Evolutionary conservation across 2,797 vertebrate genomes (phyloP), one percentile per base, ranked within the genome.

Genomic region (Tolypeutes matacus): DNA sequence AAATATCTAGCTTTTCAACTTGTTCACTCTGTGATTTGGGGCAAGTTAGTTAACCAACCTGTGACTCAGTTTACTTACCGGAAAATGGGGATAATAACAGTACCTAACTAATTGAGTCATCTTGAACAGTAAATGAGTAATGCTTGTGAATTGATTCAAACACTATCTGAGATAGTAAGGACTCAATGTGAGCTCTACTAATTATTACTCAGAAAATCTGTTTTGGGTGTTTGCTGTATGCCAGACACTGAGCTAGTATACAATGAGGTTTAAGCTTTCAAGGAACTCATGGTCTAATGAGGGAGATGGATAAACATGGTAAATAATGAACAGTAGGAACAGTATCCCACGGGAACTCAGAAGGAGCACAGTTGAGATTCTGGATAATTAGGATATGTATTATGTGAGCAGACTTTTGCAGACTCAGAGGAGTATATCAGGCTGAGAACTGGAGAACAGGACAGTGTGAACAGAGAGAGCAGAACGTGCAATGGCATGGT

Each of bases 331-430:
- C 53, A 60, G 20, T 49, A 53, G 17, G 6, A 83, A 56, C 56
- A 60, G 39, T 80, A 81, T 60, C 67, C 9, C 23, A 18, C 10
- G 39, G 29, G 49, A 85, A 14, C 23, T 9, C 17, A 84, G 49
- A 90, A 31, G 27, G 53, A 51, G 25, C 91, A 15, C 0, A 65
- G 46, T 46, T 70, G 95, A 23, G 60, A 72, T 60, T 49, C 21
- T 8, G 4, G 39, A 6, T 85, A 92, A 81, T 51, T 69, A 81
- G 7, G 17, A 67, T 80, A 73, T 21, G 5, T 13, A 42, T 86
- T 85, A 85, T 77, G 82, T 89, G 49, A 94, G 10, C 15, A 86
- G 70, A 87, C 10, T 56, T 36, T 87, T 85, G 62, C 70, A 93
- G 77, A 69, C 56, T 58, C 42, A 17, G 6, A 60, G 17, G 27